These are phyloP conservation scores for Harpalus rufipes DNA, from an alignment of 2,888 invertebrate genomes.

Conservation along the genomic window DNA sequence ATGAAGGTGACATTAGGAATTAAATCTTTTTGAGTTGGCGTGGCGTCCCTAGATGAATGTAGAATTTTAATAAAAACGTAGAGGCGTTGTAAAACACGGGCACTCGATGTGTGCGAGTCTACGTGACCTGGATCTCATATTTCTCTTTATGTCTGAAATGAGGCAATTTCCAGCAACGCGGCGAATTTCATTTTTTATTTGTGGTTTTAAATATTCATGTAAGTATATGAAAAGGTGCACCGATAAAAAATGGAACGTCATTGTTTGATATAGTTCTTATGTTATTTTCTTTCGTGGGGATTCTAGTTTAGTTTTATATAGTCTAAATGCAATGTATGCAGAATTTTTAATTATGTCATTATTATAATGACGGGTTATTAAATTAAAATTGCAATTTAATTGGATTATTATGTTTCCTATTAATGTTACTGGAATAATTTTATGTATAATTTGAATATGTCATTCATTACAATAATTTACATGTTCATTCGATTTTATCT, in stretches of 20 bases:
- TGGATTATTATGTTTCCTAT: conserved; percentile 22
- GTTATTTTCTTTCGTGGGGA: conserved; percentile 16
- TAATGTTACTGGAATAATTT: conserved; percentile 16
- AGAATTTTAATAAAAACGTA: conserved; percentile 34
- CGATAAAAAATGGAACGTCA: conserved; percentile 52
- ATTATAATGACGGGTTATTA: conserved; percentile 30
- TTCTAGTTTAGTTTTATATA: neutral
- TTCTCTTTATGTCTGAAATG: conserved; percentile 55
- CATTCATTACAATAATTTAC: conserved; percentile 28
- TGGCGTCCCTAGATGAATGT: conserved; percentile 1
- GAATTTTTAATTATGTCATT: conserved; percentile 36
- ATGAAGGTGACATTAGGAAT: neutral
- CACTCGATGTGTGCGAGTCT: conserved; percentile 28
- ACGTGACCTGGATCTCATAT: conserved; percentile 54
- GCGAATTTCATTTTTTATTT: conserved; percentile 56
- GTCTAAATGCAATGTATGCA: conserved; percentile 4
- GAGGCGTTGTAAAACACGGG: conserved; percentile 11
- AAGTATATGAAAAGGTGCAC: conserved; percentile 44
- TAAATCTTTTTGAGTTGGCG: conserved; percentile 15
- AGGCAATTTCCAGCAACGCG: conserved; percentile 47
- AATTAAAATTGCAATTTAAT: conserved; percentile 30
- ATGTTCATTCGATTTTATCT: conserved; percentile 8
- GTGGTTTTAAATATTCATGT: conserved; percentile 51
- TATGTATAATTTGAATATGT: conserved; percentile 20
- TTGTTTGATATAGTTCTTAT: conserved; percentile 31